Evolutionary conservation across 1,140 invertebrate genomes (phyloP), one percentile per base, ranked within the genome.

Genomic region (Pteromalus puparum): DNA sequence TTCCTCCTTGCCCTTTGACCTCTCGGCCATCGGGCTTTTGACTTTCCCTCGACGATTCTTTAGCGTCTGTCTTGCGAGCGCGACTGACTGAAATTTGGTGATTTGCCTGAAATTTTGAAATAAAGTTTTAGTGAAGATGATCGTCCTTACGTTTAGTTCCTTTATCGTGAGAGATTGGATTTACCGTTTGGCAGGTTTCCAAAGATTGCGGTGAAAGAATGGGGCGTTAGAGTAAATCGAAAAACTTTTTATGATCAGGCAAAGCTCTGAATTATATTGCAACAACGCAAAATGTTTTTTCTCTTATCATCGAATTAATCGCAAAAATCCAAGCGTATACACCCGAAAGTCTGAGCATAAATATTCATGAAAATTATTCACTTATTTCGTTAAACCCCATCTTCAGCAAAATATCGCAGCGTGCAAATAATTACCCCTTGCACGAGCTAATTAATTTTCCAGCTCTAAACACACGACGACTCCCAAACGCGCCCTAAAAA

Each of bases 321-420:
- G n/a, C n/a, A n/a, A n/a, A n/a, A 38, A 38, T 38, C 38, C 48
- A 18, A 53, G 48, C 46, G 46, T 9, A 9, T 46, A 53, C n/a
- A n/a, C 15, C 21, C 53, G 48, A 53, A 61, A 61, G 1, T 42
- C 28, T 34, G 0, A 12, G 0, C 3, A 42, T 74, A 21, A 34
- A 74, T 34, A 74, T 42, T 74, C 28, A 38, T 74, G 28, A 21
- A 74, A 74, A 74, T 72, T 42, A 74, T 42, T 34, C 34, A 38
- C 72, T 34, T n/a, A n/a, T n/a, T n/a, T 74, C 0, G 2, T 4
- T n/a, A 5, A 2, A 38, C 28, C 26, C 38, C n/a, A 38, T 38
- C 38, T 21, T 21, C 34, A 2, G 34, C 30, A 42, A 34, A 21
- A 74, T n/a, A 38, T 42, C 38, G 28, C 12, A 42, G 13, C 6